A percentile compares a stretch with the other conserved stretches of the same genome.
Evolutionary conservation across 2,888 invertebrate species (phyloP).

Genomic region (Tetragonula carbonaria): DNA sequence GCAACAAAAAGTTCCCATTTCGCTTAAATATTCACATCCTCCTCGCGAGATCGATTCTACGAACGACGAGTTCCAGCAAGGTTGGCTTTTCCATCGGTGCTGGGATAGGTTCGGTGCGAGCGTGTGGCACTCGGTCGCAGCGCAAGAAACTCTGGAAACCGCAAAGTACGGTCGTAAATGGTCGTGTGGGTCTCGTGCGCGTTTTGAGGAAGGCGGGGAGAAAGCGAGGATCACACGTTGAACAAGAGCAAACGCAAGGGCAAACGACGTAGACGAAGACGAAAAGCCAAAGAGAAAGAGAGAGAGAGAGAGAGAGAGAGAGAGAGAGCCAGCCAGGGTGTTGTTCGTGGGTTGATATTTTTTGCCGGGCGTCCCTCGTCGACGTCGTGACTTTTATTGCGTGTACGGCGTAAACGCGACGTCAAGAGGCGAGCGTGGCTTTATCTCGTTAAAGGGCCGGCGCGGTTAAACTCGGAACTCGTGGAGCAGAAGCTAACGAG

Average conservation of each 20-base stretch:
- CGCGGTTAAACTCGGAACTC: slow-evolving; percentile 55
- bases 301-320: too few relatives aligned
- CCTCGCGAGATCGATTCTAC: background rate
- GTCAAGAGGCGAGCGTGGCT: slow-evolving; percentile 70
- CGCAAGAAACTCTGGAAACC: slow-evolving; percentile 77
- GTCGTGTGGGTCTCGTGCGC: slow-evolving; percentile 64
- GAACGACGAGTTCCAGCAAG: background rate
- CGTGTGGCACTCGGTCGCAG: slow-evolving; percentile 36
- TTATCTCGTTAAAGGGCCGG: slow-evolving; percentile 70
- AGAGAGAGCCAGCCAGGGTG: slow-evolving; percentile 11
- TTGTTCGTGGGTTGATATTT: slow-evolving; percentile 55
- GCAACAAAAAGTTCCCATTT: background rate
- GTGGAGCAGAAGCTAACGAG: slow-evolving; percentile 46
- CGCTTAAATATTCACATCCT: background rate
- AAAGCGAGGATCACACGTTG: slow-evolving; percentile 28
- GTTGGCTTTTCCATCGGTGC: background rate
- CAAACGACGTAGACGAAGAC: slow-evolving; percentile 11
- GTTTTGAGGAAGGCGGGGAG: slow-evolving; percentile 65
- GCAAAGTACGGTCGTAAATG: slow-evolving; percentile 79
- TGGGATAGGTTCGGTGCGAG: background rate
- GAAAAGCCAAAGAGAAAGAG: too few relatives aligned
- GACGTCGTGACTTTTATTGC: slow-evolving; percentile 79
- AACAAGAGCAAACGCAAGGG: background rate
- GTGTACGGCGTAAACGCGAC: slow-evolving; percentile 79
- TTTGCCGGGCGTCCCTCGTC: slow-evolving; percentile 71